phyloP scores from a whole-genome alignment of 2,797 vertebrate species.

The Microctenopoma steveboyesi region DNA sequence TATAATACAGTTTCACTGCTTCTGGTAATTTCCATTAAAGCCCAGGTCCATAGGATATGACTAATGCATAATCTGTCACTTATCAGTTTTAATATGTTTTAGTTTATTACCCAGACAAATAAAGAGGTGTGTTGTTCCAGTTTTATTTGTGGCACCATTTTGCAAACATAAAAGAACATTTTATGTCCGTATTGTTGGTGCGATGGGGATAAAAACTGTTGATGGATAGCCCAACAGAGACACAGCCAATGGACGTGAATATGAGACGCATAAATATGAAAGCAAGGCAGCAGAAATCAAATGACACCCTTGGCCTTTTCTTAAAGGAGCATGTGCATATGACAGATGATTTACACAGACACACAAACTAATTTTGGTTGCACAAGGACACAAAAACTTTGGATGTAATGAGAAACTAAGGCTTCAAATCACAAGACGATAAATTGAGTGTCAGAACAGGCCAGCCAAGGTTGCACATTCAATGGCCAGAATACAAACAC shows the following conservation, averaged over 20 bases:
- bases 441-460: slow-evolving; percentile 80
- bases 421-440: slow-evolving; percentile 82
- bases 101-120: slow-evolving; percentile 95
- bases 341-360: slow-evolving; percentile 92
- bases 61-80: slow-evolving; percentile 92
- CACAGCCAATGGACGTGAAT: slow-evolving; percentile 94
- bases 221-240: slow-evolving; percentile 94
- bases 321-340: slow-evolving; percentile 92
- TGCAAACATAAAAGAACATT: slow-evolving; percentile 92
- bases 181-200: slow-evolving; percentile 94
- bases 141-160: slow-evolving; percentile 94
- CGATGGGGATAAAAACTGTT: slow-evolving; percentile 95
- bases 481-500: slow-evolving; percentile 73
- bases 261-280: slow-evolving; percentile 99
- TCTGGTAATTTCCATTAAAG: slow-evolving; percentile 68
- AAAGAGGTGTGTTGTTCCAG: slow-evolving; percentile 92
- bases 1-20: slow-evolving; percentile 51
- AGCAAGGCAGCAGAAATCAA: slow-evolving; percentile 85
- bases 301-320: slow-evolving; percentile 96
- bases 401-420: slow-evolving; percentile 83
- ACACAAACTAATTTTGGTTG: slow-evolving; percentile 91
- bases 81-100: slow-evolving; percentile 93
- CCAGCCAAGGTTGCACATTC: slow-evolving; percentile 80
- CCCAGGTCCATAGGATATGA: slow-evolving; percentile 78
- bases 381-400: slow-evolving; percentile 88